Conservation (phyloP, 1,140 invertebrate species). For the Apis dorsata region DNA sequence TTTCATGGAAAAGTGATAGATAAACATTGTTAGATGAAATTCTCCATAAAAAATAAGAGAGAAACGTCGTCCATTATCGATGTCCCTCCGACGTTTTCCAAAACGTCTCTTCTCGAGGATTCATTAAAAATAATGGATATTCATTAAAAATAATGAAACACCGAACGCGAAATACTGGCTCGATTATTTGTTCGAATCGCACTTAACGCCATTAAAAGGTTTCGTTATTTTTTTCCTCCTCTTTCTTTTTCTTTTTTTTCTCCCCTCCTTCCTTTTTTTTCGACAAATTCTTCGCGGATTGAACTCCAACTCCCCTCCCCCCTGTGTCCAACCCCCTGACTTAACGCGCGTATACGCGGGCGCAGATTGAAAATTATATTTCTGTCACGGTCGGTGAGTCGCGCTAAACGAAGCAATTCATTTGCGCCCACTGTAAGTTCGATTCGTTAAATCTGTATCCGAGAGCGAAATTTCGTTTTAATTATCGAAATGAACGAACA, state of each 20-base stretch:
- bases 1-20: slow-evolving; percentile 1
- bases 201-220: slow-evolving; percentile 47
- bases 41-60: slow-evolving; percentile 8
- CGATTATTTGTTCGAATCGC: slow-evolving; percentile 54
- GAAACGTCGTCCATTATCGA: slow-evolving; percentile 26
- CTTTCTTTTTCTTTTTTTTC: neutral
- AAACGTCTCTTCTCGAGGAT: slow-evolving; percentile 30
- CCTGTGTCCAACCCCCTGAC: neutral
- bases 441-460: slow-evolving; percentile 45
- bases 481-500: slow-evolving; percentile 45
- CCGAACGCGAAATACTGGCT: slow-evolving; percentile 37
- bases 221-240: neutral
- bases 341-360: neutral
- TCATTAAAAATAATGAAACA: slow-evolving; percentile 53
- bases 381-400: slow-evolving; percentile 22
- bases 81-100: slow-evolving; percentile 6
- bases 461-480: slow-evolving; percentile 31
- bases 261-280: neutral
- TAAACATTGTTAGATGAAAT: slow-evolving; percentile 25
- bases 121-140: slow-evolving; percentile 56
- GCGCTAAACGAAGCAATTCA: slow-evolving; percentile 44
- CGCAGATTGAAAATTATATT: slow-evolving; percentile 37
- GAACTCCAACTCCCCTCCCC: neutral
- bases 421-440: slow-evolving; percentile 38
- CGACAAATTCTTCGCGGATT: neutral